Evolutionary conservation across 2,113 vertebrate genomes (phyloP).

Genomic region (Bos javanicus): DNA sequence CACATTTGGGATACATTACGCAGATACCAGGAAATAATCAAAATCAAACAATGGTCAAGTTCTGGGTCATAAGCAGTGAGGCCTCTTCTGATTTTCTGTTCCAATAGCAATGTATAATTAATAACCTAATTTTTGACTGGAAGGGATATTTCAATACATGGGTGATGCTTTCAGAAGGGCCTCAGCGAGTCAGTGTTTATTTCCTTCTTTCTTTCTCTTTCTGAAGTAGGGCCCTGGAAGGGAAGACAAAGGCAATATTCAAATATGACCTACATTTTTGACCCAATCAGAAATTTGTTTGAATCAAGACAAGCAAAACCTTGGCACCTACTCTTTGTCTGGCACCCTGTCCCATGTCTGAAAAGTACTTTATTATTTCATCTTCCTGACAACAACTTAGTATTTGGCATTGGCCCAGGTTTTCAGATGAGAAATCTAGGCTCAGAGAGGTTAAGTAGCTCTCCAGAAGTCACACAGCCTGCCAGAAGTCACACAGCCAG

Average conservation of each 20-base stretch:
- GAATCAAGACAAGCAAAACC: neutral
- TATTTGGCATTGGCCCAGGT: neutral
- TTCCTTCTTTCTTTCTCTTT: slow-evolving; percentile 11
- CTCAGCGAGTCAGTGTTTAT: neutral
- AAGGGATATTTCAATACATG: slow-evolving; percentile 35
- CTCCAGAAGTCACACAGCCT: neutral
- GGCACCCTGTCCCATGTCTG: neutral
- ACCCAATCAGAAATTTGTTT: neutral
- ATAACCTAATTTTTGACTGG: slow-evolving; percentile 43
- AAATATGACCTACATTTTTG: neutral
- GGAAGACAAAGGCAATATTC: neutral
- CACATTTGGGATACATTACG: neutral
- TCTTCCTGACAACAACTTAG: neutral
- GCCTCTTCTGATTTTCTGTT: slow-evolving; percentile 2
- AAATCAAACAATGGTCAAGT: neutral
- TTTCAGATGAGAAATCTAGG: neutral
- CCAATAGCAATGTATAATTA: slow-evolving; percentile 50
- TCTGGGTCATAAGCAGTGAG: neutral
- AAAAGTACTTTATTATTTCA: neutral
- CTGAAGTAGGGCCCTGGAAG: neutral
- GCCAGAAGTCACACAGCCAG: neutral
- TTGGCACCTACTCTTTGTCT: neutral
- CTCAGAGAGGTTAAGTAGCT: neutral
- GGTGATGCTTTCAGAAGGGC: neutral
- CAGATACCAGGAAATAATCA: neutral